Base-by-base conservation (phyloP, 2,888 invertebrate genomes). In the Thera britannica region DNA sequence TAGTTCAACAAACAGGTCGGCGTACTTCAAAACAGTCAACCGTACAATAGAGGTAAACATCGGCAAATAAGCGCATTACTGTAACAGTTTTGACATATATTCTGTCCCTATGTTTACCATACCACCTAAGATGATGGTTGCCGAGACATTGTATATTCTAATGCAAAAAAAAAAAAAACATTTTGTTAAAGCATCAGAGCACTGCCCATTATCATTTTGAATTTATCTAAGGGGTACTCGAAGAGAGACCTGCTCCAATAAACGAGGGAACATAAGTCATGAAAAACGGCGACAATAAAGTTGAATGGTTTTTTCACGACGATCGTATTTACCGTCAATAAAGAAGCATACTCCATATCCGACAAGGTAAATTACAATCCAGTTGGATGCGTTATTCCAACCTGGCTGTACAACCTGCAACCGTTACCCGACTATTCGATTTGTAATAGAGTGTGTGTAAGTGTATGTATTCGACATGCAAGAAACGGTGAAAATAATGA, bases 61-160 rank as follows among this genome's bases (percentile, higher is more conserved):
- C 65, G 72, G 57, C 58, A 68, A 61, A 63, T 70, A 63, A 56
- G 66, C 54, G 52, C 62, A 75, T 72, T 71, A 71, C 62, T 35
- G 66, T 73, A 72, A 72, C 67, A 61, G 52, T 58, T 70, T 65
- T 67, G 64, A 35, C 61, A 56, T 63, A 49, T 23, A 51, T 51
- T 62, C 48, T 59, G 49, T 63, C 62, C 48, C 12, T 34, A 52
- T 12, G 56, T 58, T 48, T 56, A 58, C 54, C 23, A 38, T 38
- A 38, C 38, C 2, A 46, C 2, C 9, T 9, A 46, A 0, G 1
- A 46, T 9, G 3, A 46, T 38, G 38, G 38, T 38, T 38, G 4
- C 6, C 6, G 38, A 5, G 6, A 5, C 38, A 38, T 38, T 38
- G 38, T 5, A 38, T 38, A 6, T 38, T 38, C 6, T 38, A 38